phyloP scores from a whole-genome alignment of 2,797 vertebrate genomes.

The Chloroceryle amazona region DNA sequence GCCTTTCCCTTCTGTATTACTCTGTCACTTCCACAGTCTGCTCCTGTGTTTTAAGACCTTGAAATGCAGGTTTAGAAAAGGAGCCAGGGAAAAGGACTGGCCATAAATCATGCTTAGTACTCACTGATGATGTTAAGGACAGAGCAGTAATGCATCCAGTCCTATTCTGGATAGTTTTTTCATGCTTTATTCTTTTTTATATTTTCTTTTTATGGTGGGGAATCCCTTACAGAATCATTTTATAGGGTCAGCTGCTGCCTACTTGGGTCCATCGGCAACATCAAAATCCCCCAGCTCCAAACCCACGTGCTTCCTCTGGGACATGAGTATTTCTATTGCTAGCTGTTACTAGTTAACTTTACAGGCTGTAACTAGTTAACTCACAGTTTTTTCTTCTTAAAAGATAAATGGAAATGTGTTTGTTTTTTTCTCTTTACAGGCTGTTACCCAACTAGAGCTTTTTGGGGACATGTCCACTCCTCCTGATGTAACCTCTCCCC shows the following conservation, averaged over 20 bases:
- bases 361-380: not conserved
- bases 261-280: not conserved
- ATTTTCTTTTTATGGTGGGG: not conserved
- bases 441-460: conserved; percentile 99
- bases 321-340: not conserved
- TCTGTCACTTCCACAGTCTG: not conserved
- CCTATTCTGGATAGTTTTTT: not conserved
- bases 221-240: not conserved
- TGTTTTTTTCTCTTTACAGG: conserved; percentile 84
- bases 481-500: conserved; percentile 98
- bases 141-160: not conserved
- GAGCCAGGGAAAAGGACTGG: not conserved
- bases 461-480: conserved; percentile 99
- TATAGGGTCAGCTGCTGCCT: not conserved
- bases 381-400: not conserved
- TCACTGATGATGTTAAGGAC: not conserved
- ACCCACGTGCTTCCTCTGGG: not conserved
- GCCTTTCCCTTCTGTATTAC: not conserved
- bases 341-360: not conserved
- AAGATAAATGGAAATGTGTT: not conserved
- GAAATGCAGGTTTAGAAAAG: not conserved
- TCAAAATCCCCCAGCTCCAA: not conserved
- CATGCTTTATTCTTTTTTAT: not conserved
- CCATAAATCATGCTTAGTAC: not conserved
- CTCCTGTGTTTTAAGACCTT: not conserved